phyloP scores from a whole-genome alignment of 2,888 invertebrate species.

The Lycia hirtaria region DNA sequence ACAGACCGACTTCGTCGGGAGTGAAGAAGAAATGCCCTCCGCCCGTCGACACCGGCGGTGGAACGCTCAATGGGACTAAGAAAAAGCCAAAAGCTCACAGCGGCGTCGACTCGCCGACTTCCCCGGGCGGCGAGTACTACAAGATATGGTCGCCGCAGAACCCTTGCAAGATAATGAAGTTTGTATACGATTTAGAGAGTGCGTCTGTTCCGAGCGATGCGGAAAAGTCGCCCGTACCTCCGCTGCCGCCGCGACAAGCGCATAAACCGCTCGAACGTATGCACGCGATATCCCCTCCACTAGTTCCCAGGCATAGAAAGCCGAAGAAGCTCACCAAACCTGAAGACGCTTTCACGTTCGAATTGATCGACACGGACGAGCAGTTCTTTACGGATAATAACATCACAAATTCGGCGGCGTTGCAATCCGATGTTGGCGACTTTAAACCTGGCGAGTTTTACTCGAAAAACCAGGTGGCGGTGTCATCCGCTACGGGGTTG shows the following conservation, averaged over 20 bases:
- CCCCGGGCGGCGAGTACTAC: constrained; percentile 87
- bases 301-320: constrained; percentile 88
- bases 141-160: constrained; percentile 89
- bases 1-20: constrained; percentile 74
- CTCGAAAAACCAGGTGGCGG: constrained; percentile 69
- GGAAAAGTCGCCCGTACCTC: constrained; percentile 89
- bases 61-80: constrained; percentile 85
- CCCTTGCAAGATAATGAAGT: constrained; percentile 85
- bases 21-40: constrained; percentile 85
- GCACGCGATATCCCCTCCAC: constrained; percentile 89
- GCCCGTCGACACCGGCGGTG: constrained; percentile 83
- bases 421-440: constrained; percentile 73
- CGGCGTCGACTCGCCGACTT: constrained; percentile 83
- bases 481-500: constrained; percentile 72
- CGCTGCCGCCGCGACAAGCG: constrained; percentile 88
- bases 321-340: constrained; percentile 87
- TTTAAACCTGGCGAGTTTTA: constrained; percentile 83
- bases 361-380: constrained; percentile 94
- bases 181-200: constrained; percentile 81
- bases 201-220: constrained; percentile 76
- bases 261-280: constrained; percentile 92
- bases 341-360: constrained; percentile 93
- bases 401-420: constrained; percentile 73
- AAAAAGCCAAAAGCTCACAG: constrained; percentile 87
- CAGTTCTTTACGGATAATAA: constrained; percentile 82